These are phyloP conservation scores for Chaitophorus viminalis DNA, from an alignment of 2,888 invertebrate species.

Conservation along the genomic window DNA sequence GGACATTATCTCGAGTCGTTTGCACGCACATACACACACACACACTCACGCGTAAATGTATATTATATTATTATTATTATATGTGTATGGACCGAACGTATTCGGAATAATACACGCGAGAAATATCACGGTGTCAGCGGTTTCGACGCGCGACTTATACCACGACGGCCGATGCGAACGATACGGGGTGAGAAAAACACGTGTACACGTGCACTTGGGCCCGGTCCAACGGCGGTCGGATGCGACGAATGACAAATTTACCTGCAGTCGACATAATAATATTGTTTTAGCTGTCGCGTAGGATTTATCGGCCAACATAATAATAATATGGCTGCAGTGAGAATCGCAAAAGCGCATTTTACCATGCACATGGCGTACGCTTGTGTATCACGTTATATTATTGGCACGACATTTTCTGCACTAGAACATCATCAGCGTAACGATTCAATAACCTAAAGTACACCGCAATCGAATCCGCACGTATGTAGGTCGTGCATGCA, in stretches of 20 bases:
- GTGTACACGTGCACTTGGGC: background rate
- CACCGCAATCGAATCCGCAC: too few relatives aligned
- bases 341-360: too few relatives aligned
- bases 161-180: background rate
- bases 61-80: too few relatives aligned
- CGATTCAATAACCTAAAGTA: too few relatives aligned
- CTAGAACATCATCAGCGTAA: too few relatives aligned
- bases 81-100: background rate
- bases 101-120: background rate
- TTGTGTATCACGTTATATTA: too few relatives aligned
- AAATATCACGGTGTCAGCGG: conserved; percentile 38
- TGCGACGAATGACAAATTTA: background rate
- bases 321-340: too few relatives aligned
- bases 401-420: too few relatives aligned
- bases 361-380: too few relatives aligned
- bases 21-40: background rate
- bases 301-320: too few relatives aligned
- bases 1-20: conserved; percentile 6
- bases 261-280: background rate
- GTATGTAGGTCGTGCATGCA: too few relatives aligned
- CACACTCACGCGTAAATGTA: background rate
- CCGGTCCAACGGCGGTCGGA: background rate
- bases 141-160: background rate
- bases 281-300: too few relatives aligned
- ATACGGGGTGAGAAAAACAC: background rate